Base-by-base conservation (phyloP, 2,888 invertebrate genomes). In the Drosophila merina region DNA sequence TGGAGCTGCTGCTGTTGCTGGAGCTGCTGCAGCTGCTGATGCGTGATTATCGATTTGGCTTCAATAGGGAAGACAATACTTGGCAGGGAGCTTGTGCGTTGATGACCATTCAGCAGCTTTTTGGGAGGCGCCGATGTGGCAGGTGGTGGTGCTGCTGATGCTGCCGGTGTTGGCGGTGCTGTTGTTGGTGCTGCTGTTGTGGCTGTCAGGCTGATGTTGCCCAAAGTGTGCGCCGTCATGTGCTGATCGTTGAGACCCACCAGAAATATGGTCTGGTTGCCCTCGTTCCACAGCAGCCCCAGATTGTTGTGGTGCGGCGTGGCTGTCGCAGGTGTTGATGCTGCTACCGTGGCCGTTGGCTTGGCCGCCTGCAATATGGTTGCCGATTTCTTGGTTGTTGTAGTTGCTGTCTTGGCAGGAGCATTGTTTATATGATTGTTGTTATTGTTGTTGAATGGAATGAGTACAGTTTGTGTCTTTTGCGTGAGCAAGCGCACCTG, bases 201-300 rank as follows among this genome's bases (percentile, higher is more conserved):
- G 10, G 82, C 76, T n/a, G 90, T 89, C 31, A 89, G 64, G 30
- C 89, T 90, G 5, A 89, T 90, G 54, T 89, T 90, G 60, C 89
- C 89, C 55, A 89, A 69, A 3, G 89, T 89, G 30, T 90, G 90
- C 0, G 90, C 90, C 5, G 90, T 90, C 90, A 90, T 89, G 48
- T 91, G 91, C 47, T 91, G 91, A 60, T 90, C 91, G n/a, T 91
- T 93, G 58, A 93, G 92, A 28, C 93, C 93, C 52, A 94, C 89
- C 60, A 93, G 90, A 60, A 93, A 92, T 51, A 93, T 89, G 1
- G 93, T 93, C 55, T 93, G 93, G 63, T 93, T 93, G 40, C 93
- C 93, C 45, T 95, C 94, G 88, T 95, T 95, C 78, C 95, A 93
- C 38, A 95, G 93, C 76, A 95, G 92, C 0, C 94, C 94, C 28